These are phyloP conservation scores for Bubo blakistoni DNA, from an alignment of 2,113 vertebrate genomes.

Conservation along the genomic window DNA sequence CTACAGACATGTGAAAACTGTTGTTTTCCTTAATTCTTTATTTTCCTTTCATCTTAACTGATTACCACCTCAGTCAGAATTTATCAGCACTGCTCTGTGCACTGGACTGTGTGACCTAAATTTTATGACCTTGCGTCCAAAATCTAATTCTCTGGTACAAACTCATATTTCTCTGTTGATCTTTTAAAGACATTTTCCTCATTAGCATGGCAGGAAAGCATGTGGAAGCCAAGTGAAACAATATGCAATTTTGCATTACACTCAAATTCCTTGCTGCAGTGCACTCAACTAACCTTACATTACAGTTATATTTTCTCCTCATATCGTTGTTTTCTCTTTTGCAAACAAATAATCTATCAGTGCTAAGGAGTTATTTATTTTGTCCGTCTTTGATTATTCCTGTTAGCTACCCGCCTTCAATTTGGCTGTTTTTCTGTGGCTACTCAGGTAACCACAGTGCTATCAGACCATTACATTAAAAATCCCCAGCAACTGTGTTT, in stretches of 20 bases:
- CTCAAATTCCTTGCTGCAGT: slow-evolving; percentile 48
- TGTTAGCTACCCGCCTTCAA: neutral
- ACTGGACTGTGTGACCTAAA: slow-evolving; percentile 57
- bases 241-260: slow-evolving; percentile 49
- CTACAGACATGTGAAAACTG: neutral
- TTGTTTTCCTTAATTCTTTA: slow-evolving; percentile 45
- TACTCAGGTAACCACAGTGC: neutral
- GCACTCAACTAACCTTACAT: slow-evolving; percentile 34
- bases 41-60: slow-evolving; percentile 28
- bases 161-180: slow-evolving; percentile 55
- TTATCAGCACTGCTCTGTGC: slow-evolving; percentile 39
- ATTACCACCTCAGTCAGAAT: slow-evolving; percentile 49
- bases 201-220: slow-evolving; percentile 59
- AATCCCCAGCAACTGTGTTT: neutral
- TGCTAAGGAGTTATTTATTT: slow-evolving; percentile 6
- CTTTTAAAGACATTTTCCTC: slow-evolving; percentile 55
- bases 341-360: slow-evolving; percentile 16
- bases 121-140: slow-evolving; percentile 23
- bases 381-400: neutral
- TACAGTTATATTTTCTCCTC: slow-evolving; percentile 20
- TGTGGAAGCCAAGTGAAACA: slow-evolving; percentile 50
- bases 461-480: neutral
- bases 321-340: neutral
- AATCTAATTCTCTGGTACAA: slow-evolving; percentile 44
- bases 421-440: neutral